phyloP scores from a whole-genome alignment of 2,113 vertebrate genomes.

The Xyliphius kryptos region DNA sequence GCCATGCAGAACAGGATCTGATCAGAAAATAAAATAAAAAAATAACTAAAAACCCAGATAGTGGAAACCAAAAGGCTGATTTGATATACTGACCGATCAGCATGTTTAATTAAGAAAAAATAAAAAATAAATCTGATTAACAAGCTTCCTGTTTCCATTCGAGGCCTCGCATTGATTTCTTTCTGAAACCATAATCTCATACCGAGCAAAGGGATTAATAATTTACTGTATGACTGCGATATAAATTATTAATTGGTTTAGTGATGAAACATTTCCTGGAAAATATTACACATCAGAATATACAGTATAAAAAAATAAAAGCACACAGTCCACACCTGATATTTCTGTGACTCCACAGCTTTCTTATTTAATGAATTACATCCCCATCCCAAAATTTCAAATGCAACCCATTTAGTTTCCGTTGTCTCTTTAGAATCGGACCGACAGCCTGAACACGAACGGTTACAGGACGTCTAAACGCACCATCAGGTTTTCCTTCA shows the following conservation, averaged over 20 bases:
- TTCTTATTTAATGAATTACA: conserved; percentile 31
- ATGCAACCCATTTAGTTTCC: not conserved
- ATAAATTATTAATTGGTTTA: not conserved
- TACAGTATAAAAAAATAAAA: not conserved
- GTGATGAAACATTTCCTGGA: not conserved
- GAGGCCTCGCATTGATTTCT: not conserved
- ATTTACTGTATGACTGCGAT: conserved; percentile 1
- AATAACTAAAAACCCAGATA: too few relatives aligned
- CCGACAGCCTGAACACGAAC: conserved; percentile 20
- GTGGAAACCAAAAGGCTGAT: too few relatives aligned
- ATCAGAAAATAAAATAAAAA: too few relatives aligned
- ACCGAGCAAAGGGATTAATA: conserved; percentile 7
- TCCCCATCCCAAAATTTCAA: not conserved
- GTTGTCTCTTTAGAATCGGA: conserved; percentile 13
- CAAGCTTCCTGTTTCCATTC: not conserved
- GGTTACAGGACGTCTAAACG: conserved; percentile 19
- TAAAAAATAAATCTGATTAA: not conserved
- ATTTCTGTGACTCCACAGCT: conserved; percentile 6
- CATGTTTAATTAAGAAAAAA: too few relatives aligned
- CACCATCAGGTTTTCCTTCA: conserved; percentile 12
- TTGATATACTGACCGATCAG: too few relatives aligned
- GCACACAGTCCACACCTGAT: not conserved
- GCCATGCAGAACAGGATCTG: too few relatives aligned
- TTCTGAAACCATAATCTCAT: not conserved
- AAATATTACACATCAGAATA: not conserved